phyloP scores from a whole-genome alignment of 35 echinoderm and acorn worm species.

The Nesometra sesokonis region DNA sequence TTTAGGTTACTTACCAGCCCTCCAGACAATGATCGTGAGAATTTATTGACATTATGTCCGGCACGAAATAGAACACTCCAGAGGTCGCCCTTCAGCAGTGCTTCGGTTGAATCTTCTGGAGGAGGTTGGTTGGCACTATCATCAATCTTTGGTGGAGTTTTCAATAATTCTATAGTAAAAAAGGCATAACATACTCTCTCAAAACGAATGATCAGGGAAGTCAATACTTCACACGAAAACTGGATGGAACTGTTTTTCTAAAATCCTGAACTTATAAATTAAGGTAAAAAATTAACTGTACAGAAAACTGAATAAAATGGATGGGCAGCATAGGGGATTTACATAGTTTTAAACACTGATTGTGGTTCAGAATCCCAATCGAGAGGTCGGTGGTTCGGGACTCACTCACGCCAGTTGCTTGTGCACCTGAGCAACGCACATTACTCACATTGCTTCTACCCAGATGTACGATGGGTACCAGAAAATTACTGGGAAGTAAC shows the following conservation, averaged over 20 bases:
- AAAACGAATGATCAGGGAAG: background rate
- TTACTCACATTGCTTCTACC: too few relatives aligned
- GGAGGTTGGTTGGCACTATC: background rate
- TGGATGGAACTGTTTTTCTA: background rate
- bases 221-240: background rate
- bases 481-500: too few relatives aligned
- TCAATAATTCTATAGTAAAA: background rate
- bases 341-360: too few relatives aligned
- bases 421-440: too few relatives aligned
- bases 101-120: constrained; percentile 2
- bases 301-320: too few relatives aligned
- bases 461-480: too few relatives aligned
- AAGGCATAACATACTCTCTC: background rate
- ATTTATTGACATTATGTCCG: constrained; percentile 37
- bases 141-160: background rate
- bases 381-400: too few relatives aligned
- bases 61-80: constrained; percentile 57
- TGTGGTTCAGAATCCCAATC: too few relatives aligned
- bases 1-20: constrained; percentile 34
- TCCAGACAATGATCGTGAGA: constrained; percentile 50
- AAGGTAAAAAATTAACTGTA: too few relatives aligned
- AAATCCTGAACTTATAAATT: too few relatives aligned
- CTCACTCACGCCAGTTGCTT: too few relatives aligned
- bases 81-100: constrained; percentile 25
- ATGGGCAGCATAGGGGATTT: too few relatives aligned